Conservation (phyloP, 1,140 invertebrate species). For the Drosophila mayri region DNA sequence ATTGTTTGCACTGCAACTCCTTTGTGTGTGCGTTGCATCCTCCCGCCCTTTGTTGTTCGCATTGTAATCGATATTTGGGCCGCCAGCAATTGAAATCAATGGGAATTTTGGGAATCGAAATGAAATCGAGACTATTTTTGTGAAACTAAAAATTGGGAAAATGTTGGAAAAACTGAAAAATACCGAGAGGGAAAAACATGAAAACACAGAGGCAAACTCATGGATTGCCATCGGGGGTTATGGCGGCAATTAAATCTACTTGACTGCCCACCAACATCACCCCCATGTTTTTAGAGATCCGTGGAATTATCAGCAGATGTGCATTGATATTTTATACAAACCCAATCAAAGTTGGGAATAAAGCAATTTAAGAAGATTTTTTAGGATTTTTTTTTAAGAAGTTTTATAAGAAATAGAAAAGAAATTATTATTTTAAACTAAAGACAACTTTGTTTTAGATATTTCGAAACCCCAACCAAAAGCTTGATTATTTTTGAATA, state of each 20-base stretch:
- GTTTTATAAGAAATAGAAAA: not conserved
- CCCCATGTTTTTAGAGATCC: constrained; percentile 15
- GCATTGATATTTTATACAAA: not conserved
- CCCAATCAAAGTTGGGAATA: not conserved
- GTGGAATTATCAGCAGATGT: constrained; percentile 26
- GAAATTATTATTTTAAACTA: not conserved
- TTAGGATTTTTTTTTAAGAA: not conserved
- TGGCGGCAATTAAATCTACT: constrained; percentile 57
- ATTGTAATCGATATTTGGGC: constrained; percentile 63
- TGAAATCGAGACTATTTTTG: constrained; percentile 63
- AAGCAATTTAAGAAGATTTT: not conserved
- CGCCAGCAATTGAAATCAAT: constrained; percentile 57
- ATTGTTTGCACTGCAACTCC: constrained; percentile 10
- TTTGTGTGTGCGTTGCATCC: constrained; percentile 23
- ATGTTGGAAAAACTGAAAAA: not conserved
- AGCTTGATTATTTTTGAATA: not conserved
- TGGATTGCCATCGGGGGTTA: constrained; percentile 30
- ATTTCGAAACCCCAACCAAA: not conserved
- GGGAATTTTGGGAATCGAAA: constrained; percentile 40
- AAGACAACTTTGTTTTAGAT: not conserved
- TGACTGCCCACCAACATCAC: constrained; percentile 38
- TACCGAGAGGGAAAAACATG: not conserved
- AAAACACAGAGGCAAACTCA: constrained; percentile 3
- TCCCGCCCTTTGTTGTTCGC: constrained; percentile 33
- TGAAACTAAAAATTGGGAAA: constrained; percentile 13